Percentiles rank a stretch among this genome's conserved stretches.
Conservation (phyloP, 1,140 invertebrate genomes). For the Ephestia elutella region DNA sequence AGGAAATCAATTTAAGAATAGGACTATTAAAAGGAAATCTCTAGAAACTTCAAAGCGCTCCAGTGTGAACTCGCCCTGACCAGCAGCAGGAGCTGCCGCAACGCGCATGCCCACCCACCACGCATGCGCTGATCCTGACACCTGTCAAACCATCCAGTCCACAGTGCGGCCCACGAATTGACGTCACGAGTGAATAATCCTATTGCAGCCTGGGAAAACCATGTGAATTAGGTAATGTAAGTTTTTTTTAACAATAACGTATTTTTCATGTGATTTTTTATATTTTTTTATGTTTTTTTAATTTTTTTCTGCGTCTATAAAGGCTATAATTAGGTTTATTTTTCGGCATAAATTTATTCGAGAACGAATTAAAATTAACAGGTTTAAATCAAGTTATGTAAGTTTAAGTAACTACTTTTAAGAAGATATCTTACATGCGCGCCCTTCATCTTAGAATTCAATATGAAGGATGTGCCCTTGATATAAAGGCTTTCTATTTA, state of each 20-base stretch:
- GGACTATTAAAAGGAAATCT: no score
- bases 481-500: constrained; percentile 32
- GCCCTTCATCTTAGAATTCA: constrained; percentile 14
- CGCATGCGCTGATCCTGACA: constrained; percentile 41
- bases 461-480: constrained; percentile 7
- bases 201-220: constrained; percentile 23
- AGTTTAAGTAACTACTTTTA: no score
- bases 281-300: neutral
- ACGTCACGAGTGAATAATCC: constrained; percentile 37
- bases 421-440: neutral
- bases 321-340: no score
- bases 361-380: no score
- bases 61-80: neutral
- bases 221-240: constrained; percentile 43
- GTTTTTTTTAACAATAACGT: constrained; percentile 4
- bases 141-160: constrained; percentile 46
- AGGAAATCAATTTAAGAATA: no score
- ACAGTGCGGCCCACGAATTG: constrained; percentile 31
- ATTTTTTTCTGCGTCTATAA: no score
- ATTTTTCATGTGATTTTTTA: neutral
- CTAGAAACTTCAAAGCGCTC: neutral
- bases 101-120: constrained; percentile 36
- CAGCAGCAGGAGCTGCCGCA: neutral
- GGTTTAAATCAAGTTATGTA: no score
- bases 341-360: no score